Conservation (phyloP, 2,888 invertebrate species). For the Vanessa cardui region DNA sequence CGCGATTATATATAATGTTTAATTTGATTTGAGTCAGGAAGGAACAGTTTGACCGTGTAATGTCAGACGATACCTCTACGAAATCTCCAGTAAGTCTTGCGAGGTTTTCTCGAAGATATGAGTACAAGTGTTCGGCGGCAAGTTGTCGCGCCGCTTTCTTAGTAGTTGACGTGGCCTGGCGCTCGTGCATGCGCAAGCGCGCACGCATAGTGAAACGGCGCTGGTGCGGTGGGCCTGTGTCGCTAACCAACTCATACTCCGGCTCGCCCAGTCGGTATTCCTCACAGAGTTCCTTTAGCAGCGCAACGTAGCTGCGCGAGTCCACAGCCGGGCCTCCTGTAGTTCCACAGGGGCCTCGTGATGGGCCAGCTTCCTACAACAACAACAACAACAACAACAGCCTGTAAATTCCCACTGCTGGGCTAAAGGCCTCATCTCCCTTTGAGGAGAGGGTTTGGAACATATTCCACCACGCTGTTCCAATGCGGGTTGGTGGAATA, state of each 20-base stretch:
- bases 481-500: too few relatives aligned
- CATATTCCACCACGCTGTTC: too few relatives aligned
- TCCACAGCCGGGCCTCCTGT: constrained; percentile 31
- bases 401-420: too few relatives aligned
- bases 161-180: constrained; percentile 81
- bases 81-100: constrained; percentile 62
- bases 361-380: constrained; percentile 15
- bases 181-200: constrained; percentile 76
- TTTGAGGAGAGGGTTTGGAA: too few relatives aligned
- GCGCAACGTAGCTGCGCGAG: constrained; percentile 62
- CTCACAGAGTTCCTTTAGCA: constrained; percentile 75
- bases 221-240: constrained; percentile 86
- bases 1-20: too few relatives aligned
- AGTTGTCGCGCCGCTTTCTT: constrained; percentile 86
- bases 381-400: too few relatives aligned
- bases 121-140: constrained; percentile 78
- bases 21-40: too few relatives aligned
- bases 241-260: constrained; percentile 80
- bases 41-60: too few relatives aligned
- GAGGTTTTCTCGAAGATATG: constrained; percentile 64
- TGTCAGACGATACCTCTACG: constrained; percentile 54
- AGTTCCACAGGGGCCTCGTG: background rate
- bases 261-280: constrained; percentile 77
- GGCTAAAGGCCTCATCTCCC: too few relatives aligned
- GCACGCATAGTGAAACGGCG: constrained; percentile 84